phyloP scores from a whole-genome alignment of 2,797 vertebrate genomes.

The Mionectes olivaceus region DNA sequence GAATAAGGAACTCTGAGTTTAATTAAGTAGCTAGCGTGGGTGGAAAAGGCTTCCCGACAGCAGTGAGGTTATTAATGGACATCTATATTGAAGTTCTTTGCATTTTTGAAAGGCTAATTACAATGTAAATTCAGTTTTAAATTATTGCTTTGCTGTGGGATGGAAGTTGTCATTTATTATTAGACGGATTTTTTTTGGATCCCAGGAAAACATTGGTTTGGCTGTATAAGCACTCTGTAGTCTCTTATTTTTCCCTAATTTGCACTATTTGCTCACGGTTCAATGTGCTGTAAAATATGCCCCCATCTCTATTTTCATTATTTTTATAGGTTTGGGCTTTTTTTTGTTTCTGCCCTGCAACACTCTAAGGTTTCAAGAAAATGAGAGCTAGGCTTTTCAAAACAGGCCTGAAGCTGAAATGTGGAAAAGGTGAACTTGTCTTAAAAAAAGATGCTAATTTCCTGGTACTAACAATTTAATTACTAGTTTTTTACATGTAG shows the following conservation, averaged over 20 bases:
- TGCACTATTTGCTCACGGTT: neutral
- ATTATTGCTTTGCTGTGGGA: slow-evolving; percentile 79
- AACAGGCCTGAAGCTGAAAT: neutral
- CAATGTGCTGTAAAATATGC: neutral
- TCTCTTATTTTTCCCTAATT: slow-evolving; percentile 43
- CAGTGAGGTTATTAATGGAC: slow-evolving; percentile 82
- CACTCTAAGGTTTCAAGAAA: neutral
- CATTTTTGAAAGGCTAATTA: slow-evolving; percentile 84
- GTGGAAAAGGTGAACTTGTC: neutral
- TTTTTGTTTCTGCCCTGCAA: neutral
- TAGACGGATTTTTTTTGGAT: slow-evolving; percentile 23
- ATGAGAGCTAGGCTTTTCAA: neutral
- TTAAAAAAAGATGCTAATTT: neutral
- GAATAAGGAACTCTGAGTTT: slow-evolving; percentile 77
- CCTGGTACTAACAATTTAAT: neutral
- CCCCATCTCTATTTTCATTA: neutral
- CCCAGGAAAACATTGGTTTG: slow-evolving; percentile 58
- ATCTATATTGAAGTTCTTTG: slow-evolving; percentile 80
- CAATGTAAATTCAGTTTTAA: slow-evolving; percentile 83
- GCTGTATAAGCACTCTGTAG: slow-evolving; percentile 28
- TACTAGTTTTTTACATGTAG: neutral
- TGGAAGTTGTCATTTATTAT: slow-evolving; percentile 76
- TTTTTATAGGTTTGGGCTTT: neutral
- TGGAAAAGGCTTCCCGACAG: slow-evolving; percentile 75
- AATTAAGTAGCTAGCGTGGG: slow-evolving; percentile 82